Base-by-base conservation (phyloP, 2,888 invertebrate genomes). In the Petrophora chlorosata region DNA sequence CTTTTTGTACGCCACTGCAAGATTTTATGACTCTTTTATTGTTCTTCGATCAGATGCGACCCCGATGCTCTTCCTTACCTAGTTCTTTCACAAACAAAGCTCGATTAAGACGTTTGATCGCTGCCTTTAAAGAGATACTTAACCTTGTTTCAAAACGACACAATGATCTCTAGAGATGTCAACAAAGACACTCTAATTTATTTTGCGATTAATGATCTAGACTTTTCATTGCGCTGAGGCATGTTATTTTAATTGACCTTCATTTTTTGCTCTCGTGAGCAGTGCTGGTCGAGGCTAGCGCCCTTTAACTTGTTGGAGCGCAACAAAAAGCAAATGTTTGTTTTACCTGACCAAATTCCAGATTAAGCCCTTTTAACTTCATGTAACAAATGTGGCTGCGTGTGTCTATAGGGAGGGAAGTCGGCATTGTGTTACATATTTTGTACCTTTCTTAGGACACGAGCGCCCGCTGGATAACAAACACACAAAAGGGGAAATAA, bases 401-500 rank as follows among this genome's bases (percentile, higher is more conserved):
- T 79, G 75, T 79, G 80, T 82, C 82, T 80, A 82, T 79, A 82
- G 59, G 53, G 69, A 69, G 74, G 74, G 65, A 71, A 75, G 67
- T 73, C 57, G 65, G 72, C 73, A 76, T 75, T 81, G 73, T 81
- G 70, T 75, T 71, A 76, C 72, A 78, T 78, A 77, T 79, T 76
- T 70, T 72, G 69, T 67, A 69, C 76, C 73, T 68, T 76, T 78
- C 81, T 81, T 73, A 72, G 74, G 73, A 76, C 67, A 73, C 66
- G 75, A 81, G 76, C 75, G 73, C 74, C 66, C 65, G 69, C 59
- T 62, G 73, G 76, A 82, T 82, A 81, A 80, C 82, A 82, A 80
- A 83, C 77, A 79, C 76, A 83, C 79, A 85, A 83, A 83, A 79
- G 82, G 78, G 71, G 72, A 85, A 84, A 88, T 88, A 88, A 88